Evolutionary conservation across 2,888 invertebrate genomes (phyloP).

Genomic region (Drosophila aldrichi): DNA sequence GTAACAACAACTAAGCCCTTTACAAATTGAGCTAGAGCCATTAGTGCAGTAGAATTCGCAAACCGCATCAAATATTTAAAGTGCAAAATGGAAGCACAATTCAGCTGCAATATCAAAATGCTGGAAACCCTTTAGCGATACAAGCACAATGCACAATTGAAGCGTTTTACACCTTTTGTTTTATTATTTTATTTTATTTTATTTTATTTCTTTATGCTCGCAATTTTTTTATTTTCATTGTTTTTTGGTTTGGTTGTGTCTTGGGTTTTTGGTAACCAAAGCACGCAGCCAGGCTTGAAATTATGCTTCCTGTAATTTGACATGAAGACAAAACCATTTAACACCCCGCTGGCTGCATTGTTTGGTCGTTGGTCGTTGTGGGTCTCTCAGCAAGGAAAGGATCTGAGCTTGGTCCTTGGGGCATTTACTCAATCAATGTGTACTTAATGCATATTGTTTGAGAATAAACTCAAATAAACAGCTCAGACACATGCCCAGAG

Average conservation of each 20-base stretch:
- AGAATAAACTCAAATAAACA: conserved; percentile 39
- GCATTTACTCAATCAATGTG: conserved; percentile 46
- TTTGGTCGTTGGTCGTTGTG: conserved; percentile 35
- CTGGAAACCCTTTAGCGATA: not conserved
- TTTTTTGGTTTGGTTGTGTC: conserved; percentile 22
- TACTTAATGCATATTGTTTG: conserved; percentile 55
- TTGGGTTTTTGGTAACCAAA: conserved; percentile 43
- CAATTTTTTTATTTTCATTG: not conserved
- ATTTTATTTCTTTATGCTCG: conserved; percentile 6
- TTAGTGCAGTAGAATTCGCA: not conserved
- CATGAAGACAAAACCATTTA: conserved; percentile 79
- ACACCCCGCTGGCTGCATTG: conserved; percentile 76
- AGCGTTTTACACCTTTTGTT: conserved; percentile 56
- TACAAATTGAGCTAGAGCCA: not conserved
- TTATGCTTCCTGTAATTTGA: conserved; percentile 79
- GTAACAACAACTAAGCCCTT: not conserved
- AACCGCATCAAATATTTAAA: not conserved
- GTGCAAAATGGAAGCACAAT: not conserved
- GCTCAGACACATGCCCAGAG: conserved; percentile 9
- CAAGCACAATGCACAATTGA: conserved; percentile 54
- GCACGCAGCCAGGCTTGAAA: conserved; percentile 73
- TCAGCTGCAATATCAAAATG: conserved; percentile 10
- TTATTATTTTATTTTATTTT: conserved; percentile 18
- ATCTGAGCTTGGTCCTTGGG: conserved; percentile 17
- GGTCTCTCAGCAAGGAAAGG: not conserved